These are phyloP conservation scores for Drepana falcataria DNA, from an alignment of 2,888 invertebrate species.

Conservation along the genomic window DNA sequence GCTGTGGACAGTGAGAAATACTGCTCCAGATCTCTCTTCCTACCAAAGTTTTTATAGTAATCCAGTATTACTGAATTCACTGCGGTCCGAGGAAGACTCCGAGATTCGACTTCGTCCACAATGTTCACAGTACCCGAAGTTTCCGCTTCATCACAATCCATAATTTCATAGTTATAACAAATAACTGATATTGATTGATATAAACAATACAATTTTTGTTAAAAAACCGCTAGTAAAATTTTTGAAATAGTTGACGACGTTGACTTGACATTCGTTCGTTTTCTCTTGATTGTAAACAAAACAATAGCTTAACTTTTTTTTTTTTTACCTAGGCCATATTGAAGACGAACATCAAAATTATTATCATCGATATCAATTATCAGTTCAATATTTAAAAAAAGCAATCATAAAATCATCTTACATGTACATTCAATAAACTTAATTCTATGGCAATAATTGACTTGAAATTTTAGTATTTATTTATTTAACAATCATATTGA, in stretches of 20 bases:
- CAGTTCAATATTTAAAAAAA: too few relatives aligned
- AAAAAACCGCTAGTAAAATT: slow-evolving; percentile 14
- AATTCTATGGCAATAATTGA: too few relatives aligned
- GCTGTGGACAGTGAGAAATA: slow-evolving; percentile 79
- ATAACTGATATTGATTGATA: slow-evolving; percentile 2
- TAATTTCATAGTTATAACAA: slow-evolving; percentile 26
- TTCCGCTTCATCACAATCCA: slow-evolving; percentile 46
- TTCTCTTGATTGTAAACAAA: too few relatives aligned
- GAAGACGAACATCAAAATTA: too few relatives aligned
- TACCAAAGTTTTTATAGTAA: slow-evolving; percentile 84
- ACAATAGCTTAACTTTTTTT: too few relatives aligned
- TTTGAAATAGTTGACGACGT: slow-evolving; percentile 22
- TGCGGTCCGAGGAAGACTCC: slow-evolving; percentile 22
- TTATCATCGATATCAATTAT: too few relatives aligned
- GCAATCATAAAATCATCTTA: too few relatives aligned
- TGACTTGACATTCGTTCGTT: background rate
- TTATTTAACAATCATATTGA: too few relatives aligned
- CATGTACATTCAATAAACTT: too few relatives aligned
- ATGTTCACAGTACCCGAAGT: slow-evolving; percentile 17
- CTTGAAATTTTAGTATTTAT: too few relatives aligned
- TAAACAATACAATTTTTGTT: slow-evolving; percentile 13
- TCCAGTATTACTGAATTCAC: slow-evolving; percentile 75
- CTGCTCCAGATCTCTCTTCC: slow-evolving; percentile 82
- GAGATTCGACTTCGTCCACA: slow-evolving; percentile 26
- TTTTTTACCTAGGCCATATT: too few relatives aligned